A percentile compares a stretch with the other conserved stretches of the same genome.
These are phyloP conservation scores for Guaruba guarouba DNA, from an alignment of 2,113 vertebrate species.

Conservation along the genomic window DNA sequence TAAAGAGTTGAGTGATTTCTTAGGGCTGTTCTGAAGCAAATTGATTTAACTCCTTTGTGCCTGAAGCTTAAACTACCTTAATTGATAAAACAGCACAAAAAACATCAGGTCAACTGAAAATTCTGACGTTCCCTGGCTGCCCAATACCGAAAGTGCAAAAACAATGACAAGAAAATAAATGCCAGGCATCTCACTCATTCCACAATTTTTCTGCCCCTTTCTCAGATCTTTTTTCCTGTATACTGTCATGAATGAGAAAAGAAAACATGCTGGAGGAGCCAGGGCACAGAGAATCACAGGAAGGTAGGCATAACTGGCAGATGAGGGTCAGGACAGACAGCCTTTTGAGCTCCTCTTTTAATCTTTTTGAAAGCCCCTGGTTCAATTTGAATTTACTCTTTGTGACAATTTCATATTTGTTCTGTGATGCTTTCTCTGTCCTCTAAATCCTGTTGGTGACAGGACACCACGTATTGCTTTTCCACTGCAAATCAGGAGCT, in stretches of 20 bases:
- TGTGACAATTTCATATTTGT: neutral
- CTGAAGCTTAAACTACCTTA: neutral
- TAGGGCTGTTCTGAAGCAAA: constrained; percentile 21
- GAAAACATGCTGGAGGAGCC: neutral
- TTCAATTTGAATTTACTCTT: neutral
- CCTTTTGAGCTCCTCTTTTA: neutral
- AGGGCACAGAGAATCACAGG: neutral
- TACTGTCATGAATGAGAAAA: neutral
- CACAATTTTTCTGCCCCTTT: neutral
- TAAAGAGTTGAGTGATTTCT: constrained; percentile 27
- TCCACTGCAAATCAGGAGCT: neutral
- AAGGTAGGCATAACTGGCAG: neutral
- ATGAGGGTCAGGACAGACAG: neutral
- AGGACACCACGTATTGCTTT: neutral
- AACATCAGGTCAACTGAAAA: constrained; percentile 4
- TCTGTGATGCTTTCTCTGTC: neutral
- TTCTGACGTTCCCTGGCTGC: neutral
- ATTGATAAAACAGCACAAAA: constrained; percentile 17
- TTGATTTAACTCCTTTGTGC: constrained; percentile 53
- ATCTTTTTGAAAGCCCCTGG: neutral
- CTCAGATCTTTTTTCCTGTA: neutral
- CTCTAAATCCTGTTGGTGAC: neutral
- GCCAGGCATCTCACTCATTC: neutral
- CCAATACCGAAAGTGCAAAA: neutral
- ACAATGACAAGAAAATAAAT: neutral